A percentile compares a stretch with the other conserved stretches of the same genome.
Evolutionary conservation across 2,113 vertebrate species (phyloP).

Genomic region (Diadophis punctatus): DNA sequence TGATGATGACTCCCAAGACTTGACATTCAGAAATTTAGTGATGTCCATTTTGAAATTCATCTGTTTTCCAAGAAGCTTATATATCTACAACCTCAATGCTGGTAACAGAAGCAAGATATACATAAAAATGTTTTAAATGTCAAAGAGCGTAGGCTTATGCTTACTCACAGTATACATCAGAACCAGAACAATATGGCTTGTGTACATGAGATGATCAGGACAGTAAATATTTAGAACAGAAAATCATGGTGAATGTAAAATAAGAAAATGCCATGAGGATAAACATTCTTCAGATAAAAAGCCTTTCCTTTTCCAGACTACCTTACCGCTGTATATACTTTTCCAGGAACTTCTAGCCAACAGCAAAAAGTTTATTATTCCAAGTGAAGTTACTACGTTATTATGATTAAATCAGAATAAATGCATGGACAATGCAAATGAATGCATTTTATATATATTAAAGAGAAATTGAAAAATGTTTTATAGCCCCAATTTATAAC

Average conservation of each 20-base stretch:
- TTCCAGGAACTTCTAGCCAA: background rate
- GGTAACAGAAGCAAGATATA: background rate
- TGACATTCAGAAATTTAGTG: background rate
- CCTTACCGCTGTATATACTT: background rate
- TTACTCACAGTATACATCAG: background rate
- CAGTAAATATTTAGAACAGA: background rate
- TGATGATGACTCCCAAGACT: background rate
- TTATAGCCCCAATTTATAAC: slow-evolving; percentile 51
- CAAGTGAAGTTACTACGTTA: background rate
- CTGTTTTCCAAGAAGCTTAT: background rate
- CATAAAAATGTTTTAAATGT: background rate
- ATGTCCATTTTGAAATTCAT: background rate
- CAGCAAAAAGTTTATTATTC: background rate
- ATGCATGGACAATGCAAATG: slow-evolving; percentile 7
- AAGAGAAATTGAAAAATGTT: slow-evolving; percentile 36
- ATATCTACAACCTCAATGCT: background rate
- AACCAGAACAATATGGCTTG: background rate
- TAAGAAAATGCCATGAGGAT: background rate
- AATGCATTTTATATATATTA: slow-evolving; percentile 15
- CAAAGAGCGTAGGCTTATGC: background rate
- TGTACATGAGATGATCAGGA: background rate
- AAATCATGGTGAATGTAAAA: background rate
- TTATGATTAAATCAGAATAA: slow-evolving; percentile 24
- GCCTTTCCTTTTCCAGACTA: background rate
- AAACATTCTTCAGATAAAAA: background rate